A percentile compares a stretch with the other conserved stretches of the same genome.
These are phyloP conservation scores for Aptenodytes forsteri DNA, from an alignment of 2,113 vertebrate genomes.

Conservation along the genomic window DNA sequence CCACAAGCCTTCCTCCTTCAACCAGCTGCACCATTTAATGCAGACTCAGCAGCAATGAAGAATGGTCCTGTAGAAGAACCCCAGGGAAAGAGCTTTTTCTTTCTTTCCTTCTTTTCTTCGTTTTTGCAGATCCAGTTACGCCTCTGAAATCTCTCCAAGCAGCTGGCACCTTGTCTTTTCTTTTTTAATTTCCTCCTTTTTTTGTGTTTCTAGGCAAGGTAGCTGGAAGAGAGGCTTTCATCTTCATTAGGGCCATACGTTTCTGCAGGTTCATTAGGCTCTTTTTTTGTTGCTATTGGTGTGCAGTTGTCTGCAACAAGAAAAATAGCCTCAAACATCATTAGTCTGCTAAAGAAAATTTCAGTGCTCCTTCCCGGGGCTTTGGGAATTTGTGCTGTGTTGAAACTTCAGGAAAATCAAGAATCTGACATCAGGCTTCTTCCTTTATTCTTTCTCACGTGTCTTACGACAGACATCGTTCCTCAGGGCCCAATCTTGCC, in stretches of 20 bases:
- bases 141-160: constrained; percentile 37
- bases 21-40: constrained; percentile 42
- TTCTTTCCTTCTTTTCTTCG: constrained; percentile 9
- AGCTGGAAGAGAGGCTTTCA: constrained; percentile 58
- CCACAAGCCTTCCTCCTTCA: constrained; percentile 43
- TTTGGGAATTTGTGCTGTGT: constrained; percentile 29
- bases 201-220: constrained; percentile 42
- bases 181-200: constrained; percentile 9
- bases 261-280: constrained; percentile 68
- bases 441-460: constrained; percentile 12
- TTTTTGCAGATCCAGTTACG: constrained; percentile 25
- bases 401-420: constrained; percentile 60
- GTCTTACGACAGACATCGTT: background rate
- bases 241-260: constrained; percentile 67
- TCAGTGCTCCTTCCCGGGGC: constrained; percentile 27
- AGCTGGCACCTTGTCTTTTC: constrained; percentile 47
- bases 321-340: constrained; percentile 68
- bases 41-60: constrained; percentile 65
- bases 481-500: constrained; percentile 32
- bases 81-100: constrained; percentile 36
- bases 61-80: constrained; percentile 31
- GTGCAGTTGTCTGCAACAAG: constrained; percentile 63
- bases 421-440: constrained; percentile 12
- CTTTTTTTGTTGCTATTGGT: constrained; percentile 38
- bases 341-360: constrained; percentile 63